Evolutionary conservation across 2,888 invertebrate species (phyloP).

Genomic region (Rhopalosiphum nymphaeae): DNA sequence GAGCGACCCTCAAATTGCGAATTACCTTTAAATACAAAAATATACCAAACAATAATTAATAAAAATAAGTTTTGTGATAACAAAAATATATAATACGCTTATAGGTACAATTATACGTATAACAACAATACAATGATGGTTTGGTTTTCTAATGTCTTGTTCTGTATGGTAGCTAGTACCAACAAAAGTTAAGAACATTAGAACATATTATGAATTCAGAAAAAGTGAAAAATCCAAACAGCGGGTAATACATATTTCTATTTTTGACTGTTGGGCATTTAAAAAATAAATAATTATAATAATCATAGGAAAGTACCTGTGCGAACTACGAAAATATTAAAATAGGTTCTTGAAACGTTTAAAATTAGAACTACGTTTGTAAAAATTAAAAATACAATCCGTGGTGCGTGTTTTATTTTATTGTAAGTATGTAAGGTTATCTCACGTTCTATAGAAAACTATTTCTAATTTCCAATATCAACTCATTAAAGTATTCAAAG

Average conservation of each 20-base stretch:
- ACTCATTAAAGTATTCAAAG: neutral
- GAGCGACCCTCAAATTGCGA: neutral
- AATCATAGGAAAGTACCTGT: constrained; percentile 54
- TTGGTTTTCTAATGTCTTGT: neutral
- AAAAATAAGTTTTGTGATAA: neutral
- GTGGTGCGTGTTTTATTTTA: constrained; percentile 1
- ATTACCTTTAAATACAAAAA: neutral
- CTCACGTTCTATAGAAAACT: neutral
- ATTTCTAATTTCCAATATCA: neutral
- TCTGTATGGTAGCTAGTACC: neutral
- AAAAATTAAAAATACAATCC: constrained; percentile 6
- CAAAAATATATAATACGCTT: neutral
- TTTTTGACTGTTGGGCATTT: neutral
- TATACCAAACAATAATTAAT: neutral
- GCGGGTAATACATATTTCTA: neutral
- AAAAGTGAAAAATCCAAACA: neutral
- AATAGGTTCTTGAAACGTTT: constrained; percentile 29
- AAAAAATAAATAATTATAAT: constrained; percentile 31
- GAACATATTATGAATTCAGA: neutral
- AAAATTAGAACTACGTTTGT: constrained; percentile 46
- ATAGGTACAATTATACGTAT: neutral
- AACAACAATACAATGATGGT: neutral
- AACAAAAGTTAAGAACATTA: neutral
- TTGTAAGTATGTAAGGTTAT: constrained; percentile 35
- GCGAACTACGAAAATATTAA: neutral